phyloP scores from a whole-genome alignment of 2,888 invertebrate genomes.

The Corythucha ciliata region DNA sequence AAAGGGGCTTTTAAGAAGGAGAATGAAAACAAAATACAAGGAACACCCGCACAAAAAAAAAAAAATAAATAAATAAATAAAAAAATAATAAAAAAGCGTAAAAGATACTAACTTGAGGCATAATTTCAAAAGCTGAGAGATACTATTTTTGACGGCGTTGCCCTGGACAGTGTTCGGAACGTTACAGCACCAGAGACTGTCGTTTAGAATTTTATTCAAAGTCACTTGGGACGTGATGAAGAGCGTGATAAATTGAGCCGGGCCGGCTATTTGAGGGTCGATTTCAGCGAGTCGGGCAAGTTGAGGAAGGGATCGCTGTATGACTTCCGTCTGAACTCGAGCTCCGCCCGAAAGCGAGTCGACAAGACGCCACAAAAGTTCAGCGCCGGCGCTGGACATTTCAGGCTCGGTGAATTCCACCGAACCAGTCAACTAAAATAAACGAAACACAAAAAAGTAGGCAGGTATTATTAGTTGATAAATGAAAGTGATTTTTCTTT shows the following conservation, averaged over 20 bases:
- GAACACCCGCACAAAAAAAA: neutral
- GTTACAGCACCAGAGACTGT: slow-evolving; percentile 41
- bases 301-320: slow-evolving; percentile 27
- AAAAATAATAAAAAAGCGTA: neutral
- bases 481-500: no score
- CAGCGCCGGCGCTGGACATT: slow-evolving; percentile 24
- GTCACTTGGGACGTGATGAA: slow-evolving; percentile 56
- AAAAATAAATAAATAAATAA: neutral
- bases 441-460: neutral
- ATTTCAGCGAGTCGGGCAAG: slow-evolving; percentile 55
- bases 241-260: slow-evolving; percentile 66
- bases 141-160: slow-evolving; percentile 42
- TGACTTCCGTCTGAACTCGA: slow-evolving; percentile 25
- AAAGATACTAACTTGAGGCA: slow-evolving; percentile 42
- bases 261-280: slow-evolving; percentile 66
- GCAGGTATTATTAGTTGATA: neutral
- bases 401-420: slow-evolving; percentile 29
- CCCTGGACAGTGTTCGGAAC: slow-evolving; percentile 43
- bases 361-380: slow-evolving; percentile 27
- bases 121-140: slow-evolving; percentile 44
- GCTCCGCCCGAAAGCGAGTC: slow-evolving; percentile 25
- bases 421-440: slow-evolving; percentile 40
- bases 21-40: neutral
- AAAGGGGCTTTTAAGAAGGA: neutral
- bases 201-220: slow-evolving; percentile 44